Evolutionary conservation across 1,140 invertebrate species (phyloP).

Genomic region (Panagrolaimus sp.): DNA sequence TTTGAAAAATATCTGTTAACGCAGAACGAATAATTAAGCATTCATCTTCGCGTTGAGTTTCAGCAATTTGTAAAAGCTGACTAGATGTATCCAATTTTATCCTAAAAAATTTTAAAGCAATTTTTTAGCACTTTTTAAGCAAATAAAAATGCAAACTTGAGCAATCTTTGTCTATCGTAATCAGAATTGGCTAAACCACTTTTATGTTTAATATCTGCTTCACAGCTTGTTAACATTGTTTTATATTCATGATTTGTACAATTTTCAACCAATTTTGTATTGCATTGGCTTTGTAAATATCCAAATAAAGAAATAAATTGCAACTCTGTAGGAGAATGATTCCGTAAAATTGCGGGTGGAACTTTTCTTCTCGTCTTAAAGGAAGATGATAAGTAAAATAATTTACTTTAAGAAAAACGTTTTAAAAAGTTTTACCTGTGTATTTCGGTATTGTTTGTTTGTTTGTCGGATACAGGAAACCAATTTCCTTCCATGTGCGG

Average conservation of each 20-base stretch:
- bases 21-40: slow-evolving; percentile 41
- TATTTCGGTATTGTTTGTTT: slow-evolving; percentile 29
- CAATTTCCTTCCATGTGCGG: slow-evolving; percentile 29
- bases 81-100: slow-evolving; percentile 44
- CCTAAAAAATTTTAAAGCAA: slow-evolving; percentile 25
- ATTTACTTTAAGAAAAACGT: neutral
- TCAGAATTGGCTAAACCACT: slow-evolving; percentile 23
- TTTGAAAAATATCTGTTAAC: slow-evolving; percentile 44
- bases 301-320: slow-evolving; percentile 49
- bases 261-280: slow-evolving; percentile 21
- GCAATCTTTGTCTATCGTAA: slow-evolving; percentile 37
- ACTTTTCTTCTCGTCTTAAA: neutral
- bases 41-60: slow-evolving; percentile 37
- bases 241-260: slow-evolving; percentile 28
- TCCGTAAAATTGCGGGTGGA: neutral
- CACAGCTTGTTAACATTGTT: slow-evolving; percentile 30
- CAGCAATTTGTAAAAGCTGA: slow-evolving; percentile 36
- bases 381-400: neutral
- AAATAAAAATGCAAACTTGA: slow-evolving; percentile 24
- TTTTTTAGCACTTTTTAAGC: neutral
- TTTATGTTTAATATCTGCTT: slow-evolving; percentile 33
- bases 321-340: slow-evolving; percentile 35
- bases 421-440: slow-evolving; percentile 20
- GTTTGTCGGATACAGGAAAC: slow-evolving; percentile 24
- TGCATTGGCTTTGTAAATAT: slow-evolving; percentile 45